phyloP scores from a whole-genome alignment of 2,797 vertebrate species.

The Phaenicophaeus curvirostris region DNA sequence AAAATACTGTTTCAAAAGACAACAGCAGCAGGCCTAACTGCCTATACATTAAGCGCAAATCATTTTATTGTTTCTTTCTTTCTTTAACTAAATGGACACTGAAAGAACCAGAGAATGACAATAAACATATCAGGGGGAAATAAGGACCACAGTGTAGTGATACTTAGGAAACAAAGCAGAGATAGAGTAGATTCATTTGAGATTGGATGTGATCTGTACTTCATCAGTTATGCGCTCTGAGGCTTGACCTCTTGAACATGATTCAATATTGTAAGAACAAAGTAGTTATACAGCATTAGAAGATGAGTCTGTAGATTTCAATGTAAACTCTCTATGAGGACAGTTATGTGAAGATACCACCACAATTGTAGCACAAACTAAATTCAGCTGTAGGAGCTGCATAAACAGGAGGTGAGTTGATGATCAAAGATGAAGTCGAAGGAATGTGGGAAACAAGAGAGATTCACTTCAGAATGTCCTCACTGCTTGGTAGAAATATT shows the following conservation, averaged over 20 bases:
- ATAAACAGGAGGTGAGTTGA: background rate
- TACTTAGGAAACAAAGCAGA: background rate
- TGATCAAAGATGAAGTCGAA: background rate
- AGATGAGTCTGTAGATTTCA: background rate
- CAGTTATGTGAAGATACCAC: background rate
- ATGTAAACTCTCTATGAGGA: background rate
- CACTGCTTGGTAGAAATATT: background rate
- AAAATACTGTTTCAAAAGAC: background rate
- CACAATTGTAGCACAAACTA: background rate
- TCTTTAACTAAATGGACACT: background rate
- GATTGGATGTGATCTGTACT: background rate
- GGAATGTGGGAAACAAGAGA: background rate
- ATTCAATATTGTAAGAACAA: background rate
- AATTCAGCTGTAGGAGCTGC: background rate
- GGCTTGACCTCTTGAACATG: background rate
- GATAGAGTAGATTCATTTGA: background rate
- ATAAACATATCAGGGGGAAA: background rate
- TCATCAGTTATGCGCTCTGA: rapidly evolving
- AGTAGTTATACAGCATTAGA: background rate
- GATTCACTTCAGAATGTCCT: background rate
- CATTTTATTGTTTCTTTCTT: background rate
- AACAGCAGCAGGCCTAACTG: background rate
- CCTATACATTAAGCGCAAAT: background rate
- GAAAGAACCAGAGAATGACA: background rate
- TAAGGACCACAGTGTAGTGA: background rate